These are phyloP conservation scores for Anastrepha ludens DNA, from an alignment of 1,140 invertebrate genomes.

Conservation along the genomic window DNA sequence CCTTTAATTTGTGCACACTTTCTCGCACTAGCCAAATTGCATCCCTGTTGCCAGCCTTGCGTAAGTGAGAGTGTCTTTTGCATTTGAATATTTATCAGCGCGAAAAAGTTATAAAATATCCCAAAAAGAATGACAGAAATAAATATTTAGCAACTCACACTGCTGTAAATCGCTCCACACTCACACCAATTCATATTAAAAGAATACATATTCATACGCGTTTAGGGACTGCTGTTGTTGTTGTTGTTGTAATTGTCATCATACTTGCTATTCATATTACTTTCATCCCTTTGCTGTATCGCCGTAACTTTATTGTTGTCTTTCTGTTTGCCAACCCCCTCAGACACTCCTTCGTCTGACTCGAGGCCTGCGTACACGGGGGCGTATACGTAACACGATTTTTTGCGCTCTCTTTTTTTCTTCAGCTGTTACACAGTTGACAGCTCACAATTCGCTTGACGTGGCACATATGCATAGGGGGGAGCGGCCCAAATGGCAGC, in stretches of 20 bases:
- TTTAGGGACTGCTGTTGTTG: neutral
- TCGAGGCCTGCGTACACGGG: neutral
- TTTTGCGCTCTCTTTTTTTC: neutral
- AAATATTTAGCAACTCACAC: slow-evolving; percentile 41
- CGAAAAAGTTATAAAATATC: neutral
- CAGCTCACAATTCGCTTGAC: slow-evolving; percentile 37
- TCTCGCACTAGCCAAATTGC: neutral
- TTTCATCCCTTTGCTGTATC: neutral
- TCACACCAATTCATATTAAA: slow-evolving; percentile 52
- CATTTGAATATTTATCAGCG: neutral
- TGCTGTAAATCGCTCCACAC: neutral
- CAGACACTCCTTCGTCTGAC: neutral
- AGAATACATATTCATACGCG: slow-evolving; percentile 2
- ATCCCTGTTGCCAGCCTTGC: neutral
- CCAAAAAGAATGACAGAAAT: neutral
- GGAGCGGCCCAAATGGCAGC: neutral
- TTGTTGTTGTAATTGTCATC: neutral
- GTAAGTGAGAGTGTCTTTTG: neutral
- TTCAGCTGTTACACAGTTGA: slow-evolving; percentile 36
- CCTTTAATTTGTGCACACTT: neutral
- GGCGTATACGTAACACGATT: neutral
- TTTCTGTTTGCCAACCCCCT: neutral
- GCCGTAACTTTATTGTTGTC: neutral
- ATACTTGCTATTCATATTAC: neutral
- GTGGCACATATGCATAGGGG: slow-evolving; percentile 14